Evolutionary conservation across 2,797 vertebrate species (phyloP).

Genomic region (Tympanoctomys barrerae): DNA sequence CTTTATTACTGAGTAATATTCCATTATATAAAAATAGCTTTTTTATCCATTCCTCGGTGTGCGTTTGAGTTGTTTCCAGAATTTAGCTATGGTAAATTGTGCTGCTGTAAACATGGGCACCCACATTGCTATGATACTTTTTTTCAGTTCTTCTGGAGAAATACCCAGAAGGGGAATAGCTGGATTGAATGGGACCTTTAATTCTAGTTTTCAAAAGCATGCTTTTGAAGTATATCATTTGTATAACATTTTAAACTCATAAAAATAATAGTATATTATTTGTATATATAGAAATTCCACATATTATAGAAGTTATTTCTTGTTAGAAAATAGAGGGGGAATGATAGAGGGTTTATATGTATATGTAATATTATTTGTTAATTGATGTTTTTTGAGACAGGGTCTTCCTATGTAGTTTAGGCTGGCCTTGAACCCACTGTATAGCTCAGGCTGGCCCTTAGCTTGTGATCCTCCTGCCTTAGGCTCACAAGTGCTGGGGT

Average conservation of each 20-base stretch:
- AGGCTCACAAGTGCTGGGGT: neutral
- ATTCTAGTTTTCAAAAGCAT: neutral
- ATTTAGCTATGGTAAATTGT: too few relatives aligned
- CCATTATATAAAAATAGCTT: too few relatives aligned
- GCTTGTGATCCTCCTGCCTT: neutral
- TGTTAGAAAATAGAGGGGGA: neutral
- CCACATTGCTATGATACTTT: too few relatives aligned
- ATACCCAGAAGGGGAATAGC: too few relatives aligned
- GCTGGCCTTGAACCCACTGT: neutral
- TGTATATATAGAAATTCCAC: neutral
- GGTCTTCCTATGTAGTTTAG: neutral
- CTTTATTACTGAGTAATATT: too few relatives aligned
- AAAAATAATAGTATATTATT: neutral
- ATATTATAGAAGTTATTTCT: neutral
- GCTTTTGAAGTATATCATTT: neutral
- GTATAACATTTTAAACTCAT: neutral
- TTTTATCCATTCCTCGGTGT: too few relatives aligned
- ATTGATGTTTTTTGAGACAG: neutral
- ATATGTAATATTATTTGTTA: neutral
- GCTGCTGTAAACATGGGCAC: too few relatives aligned
- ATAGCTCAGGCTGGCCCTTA: neutral
- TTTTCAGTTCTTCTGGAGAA: too few relatives aligned
- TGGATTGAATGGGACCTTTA: too few relatives aligned
- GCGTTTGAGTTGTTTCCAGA: too few relatives aligned
- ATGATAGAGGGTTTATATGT: neutral